phyloP scores from a whole-genome alignment of 2,113 vertebrate species.

The Pomatostomus ruficeps region DNA sequence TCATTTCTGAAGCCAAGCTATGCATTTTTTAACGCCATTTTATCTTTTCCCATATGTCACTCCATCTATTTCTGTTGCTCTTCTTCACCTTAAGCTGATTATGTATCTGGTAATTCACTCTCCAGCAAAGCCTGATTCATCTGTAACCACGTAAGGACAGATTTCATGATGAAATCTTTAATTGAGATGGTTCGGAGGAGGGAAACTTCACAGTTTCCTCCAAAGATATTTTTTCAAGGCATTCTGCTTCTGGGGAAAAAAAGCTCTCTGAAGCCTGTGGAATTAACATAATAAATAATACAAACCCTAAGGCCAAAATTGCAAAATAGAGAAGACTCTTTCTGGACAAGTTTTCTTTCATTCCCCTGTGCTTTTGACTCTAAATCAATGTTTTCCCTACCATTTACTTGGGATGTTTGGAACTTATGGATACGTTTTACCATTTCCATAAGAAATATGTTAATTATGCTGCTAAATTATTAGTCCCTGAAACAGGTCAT shows the following conservation, averaged over 20 bases:
- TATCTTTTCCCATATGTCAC: constrained; percentile 46
- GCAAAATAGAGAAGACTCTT: neutral
- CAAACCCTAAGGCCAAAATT: neutral
- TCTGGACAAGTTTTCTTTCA: neutral
- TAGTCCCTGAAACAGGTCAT: neutral
- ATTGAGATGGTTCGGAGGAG: neutral
- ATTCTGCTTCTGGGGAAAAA: neutral
- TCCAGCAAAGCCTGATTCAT: constrained; percentile 25
- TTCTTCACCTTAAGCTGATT: constrained; percentile 36
- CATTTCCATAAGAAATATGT: neutral
- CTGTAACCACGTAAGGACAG: neutral
- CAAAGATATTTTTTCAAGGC: neutral
- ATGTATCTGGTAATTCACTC: neutral
- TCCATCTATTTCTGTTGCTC: constrained; percentile 37
- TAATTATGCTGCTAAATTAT: neutral
- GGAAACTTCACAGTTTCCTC: neutral
- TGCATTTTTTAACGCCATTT: constrained; percentile 31
- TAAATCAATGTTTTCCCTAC: neutral
- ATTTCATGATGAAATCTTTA: neutral
- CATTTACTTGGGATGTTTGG: neutral
- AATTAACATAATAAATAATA: constrained; percentile 8
- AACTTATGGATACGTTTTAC: neutral
- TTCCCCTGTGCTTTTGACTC: neutral
- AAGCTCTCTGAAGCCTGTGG: neutral
- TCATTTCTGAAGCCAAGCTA: constrained; percentile 24